phyloP scores from a whole-genome alignment of 2,113 vertebrate genomes.

The Chionodraco myersi region DNA sequence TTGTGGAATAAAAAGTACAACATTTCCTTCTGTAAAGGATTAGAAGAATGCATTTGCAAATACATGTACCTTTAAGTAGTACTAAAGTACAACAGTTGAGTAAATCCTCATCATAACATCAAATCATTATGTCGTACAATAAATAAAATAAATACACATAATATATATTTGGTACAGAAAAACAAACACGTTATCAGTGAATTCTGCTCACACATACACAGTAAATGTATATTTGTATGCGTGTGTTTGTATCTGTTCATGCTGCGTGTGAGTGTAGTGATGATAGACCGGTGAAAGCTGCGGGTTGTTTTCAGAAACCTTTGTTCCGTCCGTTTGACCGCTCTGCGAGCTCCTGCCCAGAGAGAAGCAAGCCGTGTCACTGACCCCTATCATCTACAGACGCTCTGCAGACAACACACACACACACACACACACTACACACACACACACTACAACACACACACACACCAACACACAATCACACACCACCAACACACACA shows the following conservation, averaged over 20 bases:
- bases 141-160: background rate
- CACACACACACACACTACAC: constrained; percentile 26
- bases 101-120: no score
- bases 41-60: no score
- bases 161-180: background rate
- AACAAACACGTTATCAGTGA: background rate
- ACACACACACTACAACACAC: no score
- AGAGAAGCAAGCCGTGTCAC: constrained; percentile 69
- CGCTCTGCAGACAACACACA: constrained; percentile 50
- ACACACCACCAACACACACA: no score
- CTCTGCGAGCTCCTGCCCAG: constrained; percentile 45
- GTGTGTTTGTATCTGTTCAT: constrained; percentile 10
- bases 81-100: no score
- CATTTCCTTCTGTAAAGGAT: no score
- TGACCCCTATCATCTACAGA: constrained; percentile 73
- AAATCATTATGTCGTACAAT: no score
- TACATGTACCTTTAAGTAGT: no score
- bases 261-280: constrained; percentile 20
- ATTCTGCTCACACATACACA: background rate
- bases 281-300: constrained; percentile 45
- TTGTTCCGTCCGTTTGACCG: constrained; percentile 44
- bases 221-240: background rate
- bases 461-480: no score
- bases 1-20: no score
- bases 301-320: constrained; percentile 55